phyloP scores from a whole-genome alignment of 1,140 invertebrate genomes.

The Diachasmimorpha longicaudata region DNA sequence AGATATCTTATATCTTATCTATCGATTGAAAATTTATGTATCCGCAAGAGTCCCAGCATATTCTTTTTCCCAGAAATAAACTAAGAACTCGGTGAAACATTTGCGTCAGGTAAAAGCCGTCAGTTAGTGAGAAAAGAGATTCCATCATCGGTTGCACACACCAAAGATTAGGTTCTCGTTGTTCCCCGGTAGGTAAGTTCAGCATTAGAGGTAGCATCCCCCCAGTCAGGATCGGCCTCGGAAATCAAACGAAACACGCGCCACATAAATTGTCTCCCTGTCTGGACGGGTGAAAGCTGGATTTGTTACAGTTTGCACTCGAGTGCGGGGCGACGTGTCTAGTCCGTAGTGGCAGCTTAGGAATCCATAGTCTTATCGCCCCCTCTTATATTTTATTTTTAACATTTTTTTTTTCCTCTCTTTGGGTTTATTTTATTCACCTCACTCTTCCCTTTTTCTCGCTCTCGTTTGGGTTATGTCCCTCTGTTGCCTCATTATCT shows the following conservation, averaged over 20 bases:
- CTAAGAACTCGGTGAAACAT: neutral
- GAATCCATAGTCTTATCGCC: slow-evolving; percentile 41
- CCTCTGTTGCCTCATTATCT: slow-evolving; percentile 44
- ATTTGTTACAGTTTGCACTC: slow-evolving; percentile 64
- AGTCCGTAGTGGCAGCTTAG: slow-evolving; percentile 30
- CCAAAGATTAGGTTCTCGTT: neutral
- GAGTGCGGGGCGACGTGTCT: slow-evolving; percentile 38
- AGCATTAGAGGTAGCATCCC: slow-evolving; percentile 39
- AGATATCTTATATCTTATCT: no score
- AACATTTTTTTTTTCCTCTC: slow-evolving; percentile 5
- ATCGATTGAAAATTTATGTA: no score
- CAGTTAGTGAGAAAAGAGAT: neutral
- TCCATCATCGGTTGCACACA: neutral
- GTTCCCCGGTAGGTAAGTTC: neutral
- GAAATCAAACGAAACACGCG: slow-evolving; percentile 57
- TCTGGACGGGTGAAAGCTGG: slow-evolving; percentile 62
- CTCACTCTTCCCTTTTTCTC: neutral
- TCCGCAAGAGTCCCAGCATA: no score
- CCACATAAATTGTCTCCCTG: slow-evolving; percentile 63
- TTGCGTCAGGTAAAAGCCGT: neutral
- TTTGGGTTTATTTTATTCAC: slow-evolving; percentile 24
- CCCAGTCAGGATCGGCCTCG: slow-evolving; percentile 45
- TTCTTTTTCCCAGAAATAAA: neutral
- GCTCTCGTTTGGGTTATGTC: neutral
- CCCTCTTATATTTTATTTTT: slow-evolving; percentile 14